These are phyloP conservation scores for Subanguina moxae DNA, from an alignment of 1,140 invertebrate genomes.

Conservation along the genomic window DNA sequence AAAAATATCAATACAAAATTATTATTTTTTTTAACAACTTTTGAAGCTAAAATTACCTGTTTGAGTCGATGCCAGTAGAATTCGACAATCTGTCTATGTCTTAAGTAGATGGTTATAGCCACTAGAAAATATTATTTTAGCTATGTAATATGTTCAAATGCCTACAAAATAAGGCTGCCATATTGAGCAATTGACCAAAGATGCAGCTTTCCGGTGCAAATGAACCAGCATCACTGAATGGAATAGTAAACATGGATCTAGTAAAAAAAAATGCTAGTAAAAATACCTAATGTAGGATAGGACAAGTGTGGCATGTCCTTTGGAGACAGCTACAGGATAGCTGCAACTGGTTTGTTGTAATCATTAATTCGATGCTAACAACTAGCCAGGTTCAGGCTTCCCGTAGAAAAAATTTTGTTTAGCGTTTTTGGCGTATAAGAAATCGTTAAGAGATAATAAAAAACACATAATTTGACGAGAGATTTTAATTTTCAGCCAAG, in stretches of 20 bases:
- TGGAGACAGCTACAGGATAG: constrained; percentile 54
- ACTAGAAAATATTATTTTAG: constrained; percentile 4
- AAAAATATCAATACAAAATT: constrained; percentile 15
- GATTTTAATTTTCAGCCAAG: no score
- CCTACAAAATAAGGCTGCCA: constrained; percentile 55
- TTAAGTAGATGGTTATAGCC: constrained; percentile 43
- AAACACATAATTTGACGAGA: no score
- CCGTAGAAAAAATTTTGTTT: no score
- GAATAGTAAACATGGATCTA: not conserved
- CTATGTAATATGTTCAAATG: no score
- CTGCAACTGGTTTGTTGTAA: not conserved
- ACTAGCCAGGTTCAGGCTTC: no score
- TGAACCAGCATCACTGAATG: constrained; percentile 60
- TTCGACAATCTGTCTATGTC: constrained; percentile 52
- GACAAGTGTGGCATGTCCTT: constrained; percentile 48
- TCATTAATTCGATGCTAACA: no score
- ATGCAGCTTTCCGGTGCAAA: constrained; percentile 61
- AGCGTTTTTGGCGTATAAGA: no score
- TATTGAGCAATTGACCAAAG: constrained; percentile 61
- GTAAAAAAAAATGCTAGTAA: no score
- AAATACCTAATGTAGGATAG: constrained; percentile 58
- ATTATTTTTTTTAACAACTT: constrained; percentile 3
- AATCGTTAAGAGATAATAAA: no score
- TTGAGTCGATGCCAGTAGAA: constrained; percentile 50
- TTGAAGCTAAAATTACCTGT: constrained; percentile 27